These are phyloP conservation scores for Hypothenemus hampei DNA, from an alignment of 1,140 invertebrate species.

Conservation along the genomic window DNA sequence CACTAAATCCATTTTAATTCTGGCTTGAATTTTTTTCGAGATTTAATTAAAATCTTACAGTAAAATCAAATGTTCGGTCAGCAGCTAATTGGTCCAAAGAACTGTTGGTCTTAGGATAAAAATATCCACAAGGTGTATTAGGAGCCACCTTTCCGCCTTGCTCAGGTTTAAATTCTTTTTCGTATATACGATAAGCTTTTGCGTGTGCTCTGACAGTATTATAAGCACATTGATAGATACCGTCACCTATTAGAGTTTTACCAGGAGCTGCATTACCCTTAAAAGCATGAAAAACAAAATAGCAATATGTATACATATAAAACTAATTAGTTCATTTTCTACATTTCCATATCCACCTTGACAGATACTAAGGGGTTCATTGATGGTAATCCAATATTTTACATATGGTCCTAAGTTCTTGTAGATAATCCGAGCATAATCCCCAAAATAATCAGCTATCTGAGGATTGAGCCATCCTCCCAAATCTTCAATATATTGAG, in stretches of 20 bases:
- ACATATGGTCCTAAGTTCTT: slow-evolving; percentile 33
- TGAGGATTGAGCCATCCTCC: slow-evolving; percentile 50
- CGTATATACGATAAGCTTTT: slow-evolving; percentile 52
- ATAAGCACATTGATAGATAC: slow-evolving; percentile 20
- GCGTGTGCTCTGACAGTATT: slow-evolving; percentile 23
- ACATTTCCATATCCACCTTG: slow-evolving; percentile 26
- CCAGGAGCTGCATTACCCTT: no score
- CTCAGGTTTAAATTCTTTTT: slow-evolving; percentile 45
- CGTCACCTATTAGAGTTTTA: neutral
- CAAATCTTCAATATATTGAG: slow-evolving; percentile 43
- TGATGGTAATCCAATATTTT: slow-evolving; percentile 52
- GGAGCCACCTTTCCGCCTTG: slow-evolving; percentile 42
- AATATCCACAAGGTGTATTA: slow-evolving; percentile 18
- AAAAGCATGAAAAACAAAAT: no score
- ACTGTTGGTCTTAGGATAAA: slow-evolving; percentile 13
- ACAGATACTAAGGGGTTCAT: slow-evolving; percentile 47
- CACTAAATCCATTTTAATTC: slow-evolving; percentile 42
- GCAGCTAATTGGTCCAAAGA: slow-evolving; percentile 21
- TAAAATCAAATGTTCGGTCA: slow-evolving; percentile 22
- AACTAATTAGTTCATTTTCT: no score
- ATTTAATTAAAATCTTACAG: slow-evolving; percentile 14
- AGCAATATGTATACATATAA: no score
- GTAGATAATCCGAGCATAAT: slow-evolving; percentile 39
- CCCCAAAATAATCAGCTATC: slow-evolving; percentile 40
- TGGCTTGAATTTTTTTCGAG: slow-evolving; percentile 45